Base-by-base conservation (phyloP, 2,797 vertebrate species). In the Sitta carolinensis region DNA sequence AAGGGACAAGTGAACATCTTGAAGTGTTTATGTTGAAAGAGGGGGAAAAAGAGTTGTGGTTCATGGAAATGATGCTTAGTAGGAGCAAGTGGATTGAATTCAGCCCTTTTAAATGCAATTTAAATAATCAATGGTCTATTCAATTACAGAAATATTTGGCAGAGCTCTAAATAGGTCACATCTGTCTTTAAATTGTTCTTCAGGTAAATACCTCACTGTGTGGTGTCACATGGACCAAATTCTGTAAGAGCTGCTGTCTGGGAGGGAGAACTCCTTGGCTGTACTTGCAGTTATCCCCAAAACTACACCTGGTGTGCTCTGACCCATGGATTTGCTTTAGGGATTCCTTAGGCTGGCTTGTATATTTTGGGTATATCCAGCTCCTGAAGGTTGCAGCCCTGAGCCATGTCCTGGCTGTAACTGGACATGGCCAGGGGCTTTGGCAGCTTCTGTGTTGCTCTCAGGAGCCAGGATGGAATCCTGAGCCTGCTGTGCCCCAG, bases 141-240 rank as follows among this genome's bases (percentile, higher is more conserved):
- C 50, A 88, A 75, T 95, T 95, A 61, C 68, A 52, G 72, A 93
- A 90, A 48, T 90, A 95, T 77, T 90, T 95, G 93, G 86, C 86
- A 89, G 86, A 82, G 80, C 59, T 91, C 67, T 94, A 91, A 93
- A 90, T 89, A 87, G 90, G 88, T 94, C 86, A 85, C 84, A 87
- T 85, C 88, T 95, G 93, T 87, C 95, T 81, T 92, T 68, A 75
- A 85, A 90, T 55, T 72, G 50, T 90, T 83, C 34, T 50, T 40
- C 83, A 91, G 90, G 88, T 94, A 69, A 92, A 45, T 80, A 32
- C n/a, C 74, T 89, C 34, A 9, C 63, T 36, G 1, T n/a, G 29
- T 66, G 40, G 58, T 40, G 59, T 69, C 12, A 7, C 11, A 20
- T 42, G 58, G 40, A 72, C 69, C 57, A 57, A 20, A 52, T 54